Percentiles rank a stretch among this genome's conserved stretches.
These are phyloP conservation scores for Tortrix viridana DNA, from an alignment of 2,888 invertebrate genomes.

Conservation along the genomic window DNA sequence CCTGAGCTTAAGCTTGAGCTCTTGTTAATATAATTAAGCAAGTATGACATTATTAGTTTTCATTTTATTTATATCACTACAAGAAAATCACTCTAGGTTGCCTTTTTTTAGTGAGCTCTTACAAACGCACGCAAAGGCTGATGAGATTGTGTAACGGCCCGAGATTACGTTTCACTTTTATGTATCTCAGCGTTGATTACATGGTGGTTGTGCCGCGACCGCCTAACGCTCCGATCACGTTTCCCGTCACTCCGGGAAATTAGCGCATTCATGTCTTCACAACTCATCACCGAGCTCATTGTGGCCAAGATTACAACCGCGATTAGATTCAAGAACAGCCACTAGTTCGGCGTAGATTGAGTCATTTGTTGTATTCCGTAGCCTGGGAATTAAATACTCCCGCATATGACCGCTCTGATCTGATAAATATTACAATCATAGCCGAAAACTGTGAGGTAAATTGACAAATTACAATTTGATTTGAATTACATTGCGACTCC, in stretches of 20 bases:
- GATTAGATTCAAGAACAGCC: constrained; percentile 50
- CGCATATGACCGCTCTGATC: constrained; percentile 19
- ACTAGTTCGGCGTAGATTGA: constrained; percentile 55
- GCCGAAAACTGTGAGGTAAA: constrained; percentile 11
- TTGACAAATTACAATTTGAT: constrained; percentile 11
- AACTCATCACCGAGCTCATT: constrained; percentile 65
- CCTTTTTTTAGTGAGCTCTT: not conserved
- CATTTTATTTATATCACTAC: no score
- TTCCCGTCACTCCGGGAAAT: constrained; percentile 57
- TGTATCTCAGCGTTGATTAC: constrained; percentile 39
- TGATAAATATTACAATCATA: constrained; percentile 1
- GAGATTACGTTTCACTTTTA: constrained; percentile 30
- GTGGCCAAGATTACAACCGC: constrained; percentile 65
- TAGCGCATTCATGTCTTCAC: constrained; percentile 59
- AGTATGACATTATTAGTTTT: no score
- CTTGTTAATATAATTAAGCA: no score
- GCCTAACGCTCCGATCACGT: constrained; percentile 66
- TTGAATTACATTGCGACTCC: constrained; percentile 30
- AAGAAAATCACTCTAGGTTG: not conserved
- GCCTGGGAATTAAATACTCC: constrained; percentile 36
- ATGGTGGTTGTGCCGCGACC: constrained; percentile 55
- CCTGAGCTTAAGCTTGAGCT: no score
- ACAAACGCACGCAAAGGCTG: constrained; percentile 3
- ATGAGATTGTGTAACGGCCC: constrained; percentile 18
- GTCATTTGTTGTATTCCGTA: constrained; percentile 54